Evolutionary conservation across 2,888 invertebrate species (phyloP).

Genomic region (Isotomurus palustris): DNA sequence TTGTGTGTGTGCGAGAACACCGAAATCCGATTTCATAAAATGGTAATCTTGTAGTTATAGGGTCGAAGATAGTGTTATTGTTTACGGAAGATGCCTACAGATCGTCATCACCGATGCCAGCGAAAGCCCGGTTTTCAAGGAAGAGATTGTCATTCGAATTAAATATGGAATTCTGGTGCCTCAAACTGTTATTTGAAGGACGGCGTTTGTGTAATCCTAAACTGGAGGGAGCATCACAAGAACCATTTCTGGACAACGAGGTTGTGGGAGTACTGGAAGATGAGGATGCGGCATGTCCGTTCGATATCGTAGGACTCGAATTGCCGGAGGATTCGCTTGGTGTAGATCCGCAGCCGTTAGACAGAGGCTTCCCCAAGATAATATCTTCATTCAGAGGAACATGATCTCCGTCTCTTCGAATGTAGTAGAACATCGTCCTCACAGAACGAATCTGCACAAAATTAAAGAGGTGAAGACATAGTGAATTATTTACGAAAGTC

Average conservation of each 20-base stretch:
- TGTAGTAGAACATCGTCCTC: constrained; percentile 39
- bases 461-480: constrained; percentile 6
- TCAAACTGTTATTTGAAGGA: constrained; percentile 41
- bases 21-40: no score
- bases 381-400: constrained; percentile 43
- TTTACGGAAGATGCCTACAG: no score
- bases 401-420: constrained; percentile 40
- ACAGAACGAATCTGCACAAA: constrained; percentile 37
- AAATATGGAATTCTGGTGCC: constrained; percentile 36
- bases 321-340: constrained; percentile 41
- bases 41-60: no score
- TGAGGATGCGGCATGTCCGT: constrained; percentile 31
- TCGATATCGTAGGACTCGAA: constrained; percentile 43
- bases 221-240: constrained; percentile 44
- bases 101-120: constrained; percentile 93
- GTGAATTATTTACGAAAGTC: not conserved
- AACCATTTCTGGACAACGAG: constrained; percentile 45
- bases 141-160: constrained; percentile 50
- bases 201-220: constrained; percentile 38
- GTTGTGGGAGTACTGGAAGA: constrained; percentile 43
- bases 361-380: constrained; percentile 18
- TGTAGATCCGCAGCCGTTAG: constrained; percentile 19
- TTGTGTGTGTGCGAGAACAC: no score
- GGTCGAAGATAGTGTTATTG: no score
- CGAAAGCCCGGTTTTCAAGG: constrained; percentile 82